Conservation (phyloP, 2,113 vertebrate species). For the Microcebus tavaratra region DNA sequence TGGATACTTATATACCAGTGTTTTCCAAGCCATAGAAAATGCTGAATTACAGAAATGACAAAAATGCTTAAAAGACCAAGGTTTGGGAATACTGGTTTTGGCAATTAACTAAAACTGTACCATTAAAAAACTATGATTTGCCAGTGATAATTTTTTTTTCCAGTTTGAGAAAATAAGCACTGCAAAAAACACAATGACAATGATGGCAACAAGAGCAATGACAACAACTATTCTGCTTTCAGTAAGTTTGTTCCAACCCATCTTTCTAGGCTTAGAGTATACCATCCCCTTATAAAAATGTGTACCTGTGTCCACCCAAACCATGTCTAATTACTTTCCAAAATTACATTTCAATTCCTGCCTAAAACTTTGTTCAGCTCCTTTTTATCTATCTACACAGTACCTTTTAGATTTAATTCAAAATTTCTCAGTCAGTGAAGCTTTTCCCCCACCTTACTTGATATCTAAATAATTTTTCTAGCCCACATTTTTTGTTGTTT, state of each 20-base stretch:
- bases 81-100: not conserved
- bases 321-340: not conserved
- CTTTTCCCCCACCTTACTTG: not conserved
- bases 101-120: not conserved
- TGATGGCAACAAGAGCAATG: not conserved
- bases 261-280: not conserved
- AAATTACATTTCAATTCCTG: not conserved
- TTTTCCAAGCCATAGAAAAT: constrained; percentile 18
- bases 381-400: not conserved
- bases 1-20: not conserved
- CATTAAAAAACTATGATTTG: not conserved
- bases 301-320: not conserved
- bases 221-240: not conserved
- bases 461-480: constrained; percentile 13
- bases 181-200: not conserved
- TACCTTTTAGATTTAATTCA: not conserved
- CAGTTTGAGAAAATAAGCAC: constrained; percentile 47
- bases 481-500: not conserved
- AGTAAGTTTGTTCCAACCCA: not conserved
- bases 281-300: not conserved
- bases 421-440: not conserved
- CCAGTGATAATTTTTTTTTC: not conserved
- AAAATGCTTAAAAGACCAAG: not conserved
- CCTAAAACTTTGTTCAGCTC: not conserved
- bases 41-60: not conserved